phyloP scores from a whole-genome alignment of 2,113 vertebrate species.

The Rhinoptilus africanus region DNA sequence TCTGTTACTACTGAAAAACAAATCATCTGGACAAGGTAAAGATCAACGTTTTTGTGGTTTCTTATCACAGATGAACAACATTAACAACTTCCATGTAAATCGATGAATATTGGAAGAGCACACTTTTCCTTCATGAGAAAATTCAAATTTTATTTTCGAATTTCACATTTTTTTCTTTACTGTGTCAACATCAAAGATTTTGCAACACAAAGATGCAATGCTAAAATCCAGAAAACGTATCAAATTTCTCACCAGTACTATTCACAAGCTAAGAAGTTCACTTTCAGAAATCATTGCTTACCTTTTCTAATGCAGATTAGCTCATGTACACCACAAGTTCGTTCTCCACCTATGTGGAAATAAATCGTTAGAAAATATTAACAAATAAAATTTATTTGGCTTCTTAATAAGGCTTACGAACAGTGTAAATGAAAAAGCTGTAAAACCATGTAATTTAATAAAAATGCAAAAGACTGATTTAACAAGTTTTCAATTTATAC shows the following conservation, averaged over 20 bases:
- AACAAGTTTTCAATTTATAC: not conserved
- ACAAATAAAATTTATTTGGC: not conserved
- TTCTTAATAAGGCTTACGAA: not conserved
- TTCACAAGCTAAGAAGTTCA: not conserved
- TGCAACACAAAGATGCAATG: not conserved
- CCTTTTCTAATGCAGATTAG: constrained; percentile 98
- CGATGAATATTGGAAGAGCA: rapidly evolving
- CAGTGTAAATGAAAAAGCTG: not conserved
- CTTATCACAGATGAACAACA: not conserved
- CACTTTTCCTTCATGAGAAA: not conserved
- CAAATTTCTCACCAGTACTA: not conserved
- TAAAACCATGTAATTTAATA: not conserved
- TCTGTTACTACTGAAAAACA: not conserved
- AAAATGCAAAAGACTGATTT: not conserved
- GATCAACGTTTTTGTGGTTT: not conserved
- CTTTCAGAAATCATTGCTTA: constrained; percentile 59
- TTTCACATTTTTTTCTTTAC: not conserved
- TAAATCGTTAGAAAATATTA: constrained; percentile 22
- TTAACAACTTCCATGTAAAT: not conserved
- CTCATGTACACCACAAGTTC: constrained; percentile 97
- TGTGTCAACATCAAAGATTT: not conserved
- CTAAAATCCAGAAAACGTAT: not conserved
- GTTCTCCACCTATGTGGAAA: constrained; percentile 89
- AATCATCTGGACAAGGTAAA: not conserved
- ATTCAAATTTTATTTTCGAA: not conserved